These are phyloP conservation scores for Paramuricea clavata DNA, from an alignment of 92 coral and sea anemone genomes.

Conservation along the genomic window DNA sequence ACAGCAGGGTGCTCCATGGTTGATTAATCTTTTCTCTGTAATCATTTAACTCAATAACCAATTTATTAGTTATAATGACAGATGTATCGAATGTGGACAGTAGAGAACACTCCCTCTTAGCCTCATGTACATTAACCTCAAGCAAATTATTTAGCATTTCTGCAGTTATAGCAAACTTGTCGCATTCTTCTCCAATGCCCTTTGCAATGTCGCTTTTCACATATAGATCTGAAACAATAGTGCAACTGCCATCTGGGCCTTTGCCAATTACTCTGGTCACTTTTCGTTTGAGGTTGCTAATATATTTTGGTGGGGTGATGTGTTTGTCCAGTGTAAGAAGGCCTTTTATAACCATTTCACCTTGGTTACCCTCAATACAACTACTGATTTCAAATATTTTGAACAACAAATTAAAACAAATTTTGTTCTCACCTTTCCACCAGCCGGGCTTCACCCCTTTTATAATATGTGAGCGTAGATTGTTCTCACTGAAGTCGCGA, in stretches of 20 bases:
- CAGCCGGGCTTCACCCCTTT: not conserved
- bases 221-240: not conserved
- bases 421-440: not conserved
- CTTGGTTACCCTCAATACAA: not conserved
- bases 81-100: not conserved
- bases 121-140: not conserved
- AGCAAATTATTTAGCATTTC: not conserved
- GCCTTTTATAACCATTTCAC: not conserved
- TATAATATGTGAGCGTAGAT: not conserved
- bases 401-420: not conserved
- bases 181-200: not conserved
- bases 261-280: not conserved
- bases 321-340: not conserved
- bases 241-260: not conserved
- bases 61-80: not conserved
- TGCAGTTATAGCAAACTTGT: not conserved
- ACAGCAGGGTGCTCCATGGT: not conserved
- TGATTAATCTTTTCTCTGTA: not conserved
- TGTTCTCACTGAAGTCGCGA: not conserved
- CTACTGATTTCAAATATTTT: not conserved
- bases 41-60: not conserved
- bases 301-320: not conserved
- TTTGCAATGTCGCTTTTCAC: not conserved
- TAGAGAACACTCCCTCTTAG: too few relatives aligned
- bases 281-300: not conserved